Conservation (phyloP, 2,797 vertebrate genomes). For the Luscinia megarhynchos region DNA sequence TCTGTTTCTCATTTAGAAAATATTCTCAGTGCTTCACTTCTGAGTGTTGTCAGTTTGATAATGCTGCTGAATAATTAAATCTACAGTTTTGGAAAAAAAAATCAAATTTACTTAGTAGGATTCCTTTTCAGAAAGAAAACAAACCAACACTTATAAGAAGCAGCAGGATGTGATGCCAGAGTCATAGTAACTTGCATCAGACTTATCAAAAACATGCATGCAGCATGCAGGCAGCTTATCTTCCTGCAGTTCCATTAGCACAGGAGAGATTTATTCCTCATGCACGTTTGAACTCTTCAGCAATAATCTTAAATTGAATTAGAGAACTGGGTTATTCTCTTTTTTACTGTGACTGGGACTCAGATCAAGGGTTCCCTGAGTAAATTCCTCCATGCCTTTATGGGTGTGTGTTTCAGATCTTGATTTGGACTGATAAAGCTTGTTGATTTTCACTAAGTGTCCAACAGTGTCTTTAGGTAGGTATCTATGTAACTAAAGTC, state of each 20-base stretch:
- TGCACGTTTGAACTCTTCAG: background rate
- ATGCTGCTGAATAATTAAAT: constrained; percentile 2
- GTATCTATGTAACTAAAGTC: background rate
- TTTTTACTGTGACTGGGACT: background rate
- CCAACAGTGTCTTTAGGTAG: background rate
- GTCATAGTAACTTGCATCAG: background rate
- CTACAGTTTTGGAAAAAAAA: background rate
- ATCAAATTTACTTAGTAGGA: background rate
- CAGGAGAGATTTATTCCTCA: background rate
- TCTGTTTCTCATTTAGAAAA: constrained; percentile 24
- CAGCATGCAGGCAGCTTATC: background rate
- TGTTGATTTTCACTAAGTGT: background rate
- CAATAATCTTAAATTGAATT: background rate
- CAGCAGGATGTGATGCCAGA: background rate
- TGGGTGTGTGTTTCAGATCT: background rate
- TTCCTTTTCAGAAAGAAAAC: background rate
- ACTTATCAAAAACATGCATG: background rate
- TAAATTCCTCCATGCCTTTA: background rate
- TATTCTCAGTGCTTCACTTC: background rate
- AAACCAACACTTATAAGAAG: background rate
- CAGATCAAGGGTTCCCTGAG: background rate
- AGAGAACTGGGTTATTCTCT: background rate
- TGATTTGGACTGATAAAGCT: background rate
- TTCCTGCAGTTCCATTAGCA: background rate
- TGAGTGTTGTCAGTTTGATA: background rate